Conservation (phyloP, 2,888 invertebrate genomes). For the Lydus trimaculatus region DNA sequence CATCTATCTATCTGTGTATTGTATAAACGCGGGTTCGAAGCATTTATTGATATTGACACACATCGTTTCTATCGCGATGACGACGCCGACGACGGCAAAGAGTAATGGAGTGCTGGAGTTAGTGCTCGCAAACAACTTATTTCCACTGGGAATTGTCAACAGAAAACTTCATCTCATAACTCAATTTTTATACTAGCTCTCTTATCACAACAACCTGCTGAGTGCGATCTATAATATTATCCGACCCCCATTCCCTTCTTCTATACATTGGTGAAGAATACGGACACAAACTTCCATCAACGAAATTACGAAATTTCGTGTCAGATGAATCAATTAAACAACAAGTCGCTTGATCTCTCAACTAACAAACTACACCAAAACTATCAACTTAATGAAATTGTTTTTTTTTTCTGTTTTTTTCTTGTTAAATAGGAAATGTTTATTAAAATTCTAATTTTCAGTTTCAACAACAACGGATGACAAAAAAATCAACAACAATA, state of each 20-base stretch:
- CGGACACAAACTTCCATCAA: neutral
- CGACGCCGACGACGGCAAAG: neutral
- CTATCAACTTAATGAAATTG: too few relatives aligned
- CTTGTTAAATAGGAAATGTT: neutral
- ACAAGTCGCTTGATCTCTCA: neutral
- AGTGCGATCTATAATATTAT: slow-evolving; percentile 25
- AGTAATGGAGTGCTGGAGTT: slow-evolving; percentile 56
- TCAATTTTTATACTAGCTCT: slow-evolving; percentile 57
- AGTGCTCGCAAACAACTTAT: slow-evolving; percentile 61
- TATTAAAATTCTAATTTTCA: slow-evolving; percentile 43
- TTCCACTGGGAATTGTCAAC: slow-evolving; percentile 61
- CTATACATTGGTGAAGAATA: neutral
- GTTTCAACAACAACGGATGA: slow-evolving; percentile 61
- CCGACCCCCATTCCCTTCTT: neutral
- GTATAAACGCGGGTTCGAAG: slow-evolving; percentile 40
- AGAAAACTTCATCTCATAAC: slow-evolving; percentile 60
- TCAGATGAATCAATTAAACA: neutral
- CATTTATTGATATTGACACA: slow-evolving; percentile 57
- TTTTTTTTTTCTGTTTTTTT: neutral
- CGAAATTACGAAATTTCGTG: neutral
- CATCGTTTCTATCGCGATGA: slow-evolving; percentile 51
- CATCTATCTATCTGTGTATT: slow-evolving; percentile 20
- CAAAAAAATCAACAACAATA: slow-evolving; percentile 57
- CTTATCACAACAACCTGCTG: slow-evolving; percentile 55
- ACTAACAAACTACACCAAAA: too few relatives aligned